Percentiles rank a stretch among this genome's conserved stretches.
Conservation (phyloP, 2,797 vertebrate species). For the Acanthis flammea region DNA sequence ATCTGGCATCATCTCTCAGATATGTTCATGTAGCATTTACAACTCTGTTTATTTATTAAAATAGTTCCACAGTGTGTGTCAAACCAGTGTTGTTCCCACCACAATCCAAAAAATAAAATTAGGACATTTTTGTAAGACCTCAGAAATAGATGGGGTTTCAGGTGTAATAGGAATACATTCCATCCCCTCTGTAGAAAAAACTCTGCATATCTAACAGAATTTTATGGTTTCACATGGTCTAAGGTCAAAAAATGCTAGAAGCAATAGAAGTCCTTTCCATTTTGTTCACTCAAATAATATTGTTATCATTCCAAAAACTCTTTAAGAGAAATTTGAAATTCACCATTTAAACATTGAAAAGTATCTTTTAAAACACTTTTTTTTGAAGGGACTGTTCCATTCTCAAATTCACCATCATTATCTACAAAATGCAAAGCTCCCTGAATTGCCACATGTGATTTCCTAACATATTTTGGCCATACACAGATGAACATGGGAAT, state of each 20-base stretch:
- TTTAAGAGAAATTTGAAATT: neutral
- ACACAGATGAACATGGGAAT: neutral
- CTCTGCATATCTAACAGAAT: neutral
- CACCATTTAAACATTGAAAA: neutral
- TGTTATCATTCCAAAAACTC: neutral
- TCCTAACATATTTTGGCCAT: neutral
- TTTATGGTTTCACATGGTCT: rapidly evolving
- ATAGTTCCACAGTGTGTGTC: neutral
- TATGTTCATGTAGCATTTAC: neutral
- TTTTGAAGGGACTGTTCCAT: neutral
- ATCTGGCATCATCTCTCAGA: neutral
- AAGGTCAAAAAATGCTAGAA: neutral
- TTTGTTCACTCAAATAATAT: neutral
- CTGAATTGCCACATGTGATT: neutral
- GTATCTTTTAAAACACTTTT: neutral
- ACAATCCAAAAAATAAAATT: neutral
- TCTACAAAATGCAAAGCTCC: neutral
- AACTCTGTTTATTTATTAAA: neutral
- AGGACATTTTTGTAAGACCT: neutral
- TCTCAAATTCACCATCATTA: neutral
- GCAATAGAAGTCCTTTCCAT: neutral
- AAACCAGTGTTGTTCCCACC: neutral
- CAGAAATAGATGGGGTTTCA: neutral
- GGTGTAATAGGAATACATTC: neutral
- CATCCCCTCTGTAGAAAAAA: neutral